phyloP scores from a whole-genome alignment of 1,140 invertebrate species.

The Spodoptera litura region DNA sequence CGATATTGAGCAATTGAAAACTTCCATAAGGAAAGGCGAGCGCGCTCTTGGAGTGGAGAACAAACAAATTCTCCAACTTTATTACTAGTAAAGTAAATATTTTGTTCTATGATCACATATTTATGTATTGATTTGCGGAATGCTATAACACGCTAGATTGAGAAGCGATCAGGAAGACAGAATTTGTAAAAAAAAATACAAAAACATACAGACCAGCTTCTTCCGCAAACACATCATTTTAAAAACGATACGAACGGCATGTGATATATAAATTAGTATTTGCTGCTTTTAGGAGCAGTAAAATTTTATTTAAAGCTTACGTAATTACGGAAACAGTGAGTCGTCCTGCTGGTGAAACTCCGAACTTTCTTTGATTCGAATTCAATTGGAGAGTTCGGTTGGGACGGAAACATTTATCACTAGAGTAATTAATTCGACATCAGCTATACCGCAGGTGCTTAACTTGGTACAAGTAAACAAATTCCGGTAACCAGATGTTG shows the following conservation, averaged over 20 bases:
- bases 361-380: slow-evolving; percentile 24
- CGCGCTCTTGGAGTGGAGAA: neutral
- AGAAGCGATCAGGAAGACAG: slow-evolving; percentile 2
- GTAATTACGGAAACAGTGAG: slow-evolving; percentile 12
- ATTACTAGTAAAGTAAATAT: slow-evolving; percentile 36
- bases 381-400: slow-evolving; percentile 11
- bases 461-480: slow-evolving; percentile 20
- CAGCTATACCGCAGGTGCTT: slow-evolving; percentile 44
- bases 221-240: neutral
- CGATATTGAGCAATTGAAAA: neutral
- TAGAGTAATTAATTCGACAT: slow-evolving; percentile 27
- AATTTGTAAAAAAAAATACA: neutral
- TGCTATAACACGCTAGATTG: neutral
- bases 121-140: slow-evolving; percentile 5
- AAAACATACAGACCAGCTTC: neutral
- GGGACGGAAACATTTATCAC: slow-evolving; percentile 30
- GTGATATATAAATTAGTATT: neutral
- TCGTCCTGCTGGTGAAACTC: slow-evolving; percentile 14
- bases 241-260: neutral
- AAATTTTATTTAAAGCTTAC: slow-evolving; percentile 1
- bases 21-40: neutral
- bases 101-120: slow-evolving; percentile 1
- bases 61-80: slow-evolving; percentile 17
- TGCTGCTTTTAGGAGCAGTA: neutral
- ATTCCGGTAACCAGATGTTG: slow-evolving; percentile 25